phyloP scores from a whole-genome alignment of 2,113 vertebrate genomes.

The Barnardius zonarius region DNA sequence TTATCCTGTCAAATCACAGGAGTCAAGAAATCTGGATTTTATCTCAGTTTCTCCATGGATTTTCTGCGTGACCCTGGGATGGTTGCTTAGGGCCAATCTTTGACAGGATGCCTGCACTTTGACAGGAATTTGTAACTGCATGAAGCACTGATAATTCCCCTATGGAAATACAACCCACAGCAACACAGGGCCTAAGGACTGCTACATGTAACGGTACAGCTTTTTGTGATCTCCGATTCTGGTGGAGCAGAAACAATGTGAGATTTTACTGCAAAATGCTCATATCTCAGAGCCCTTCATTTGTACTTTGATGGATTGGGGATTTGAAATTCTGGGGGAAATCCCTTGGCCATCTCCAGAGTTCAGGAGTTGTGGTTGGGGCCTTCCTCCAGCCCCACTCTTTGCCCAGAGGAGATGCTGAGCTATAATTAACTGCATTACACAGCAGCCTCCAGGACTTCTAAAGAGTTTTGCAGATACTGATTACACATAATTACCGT shows the following conservation, averaged over 20 bases:
- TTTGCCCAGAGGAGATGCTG: neutral
- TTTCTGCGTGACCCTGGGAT: neutral
- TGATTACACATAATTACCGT: neutral
- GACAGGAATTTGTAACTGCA: neutral
- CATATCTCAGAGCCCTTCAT: fast-evolving
- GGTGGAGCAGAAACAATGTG: neutral
- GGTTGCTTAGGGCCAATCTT: neutral
- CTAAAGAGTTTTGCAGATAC: neutral
- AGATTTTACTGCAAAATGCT: neutral
- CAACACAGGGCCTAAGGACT: neutral
- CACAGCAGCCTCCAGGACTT: neutral
- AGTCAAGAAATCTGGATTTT: neutral
- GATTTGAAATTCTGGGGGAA: neutral
- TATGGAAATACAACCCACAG: neutral
- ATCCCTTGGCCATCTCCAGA: neutral
- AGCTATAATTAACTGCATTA: neutral
- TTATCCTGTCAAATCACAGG: neutral
- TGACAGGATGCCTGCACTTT: neutral
- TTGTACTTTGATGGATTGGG: neutral
- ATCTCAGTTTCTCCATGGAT: neutral
- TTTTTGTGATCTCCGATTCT: neutral
- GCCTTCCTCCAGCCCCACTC: neutral
- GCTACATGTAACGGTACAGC: neutral
- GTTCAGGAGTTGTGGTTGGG: neutral
- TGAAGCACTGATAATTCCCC: too few species aligned